A percentile compares a stretch with the other conserved stretches of the same genome.
Conservation (phyloP, 2,888 invertebrate genomes). For the Nephrocerus scutellatus region DNA sequence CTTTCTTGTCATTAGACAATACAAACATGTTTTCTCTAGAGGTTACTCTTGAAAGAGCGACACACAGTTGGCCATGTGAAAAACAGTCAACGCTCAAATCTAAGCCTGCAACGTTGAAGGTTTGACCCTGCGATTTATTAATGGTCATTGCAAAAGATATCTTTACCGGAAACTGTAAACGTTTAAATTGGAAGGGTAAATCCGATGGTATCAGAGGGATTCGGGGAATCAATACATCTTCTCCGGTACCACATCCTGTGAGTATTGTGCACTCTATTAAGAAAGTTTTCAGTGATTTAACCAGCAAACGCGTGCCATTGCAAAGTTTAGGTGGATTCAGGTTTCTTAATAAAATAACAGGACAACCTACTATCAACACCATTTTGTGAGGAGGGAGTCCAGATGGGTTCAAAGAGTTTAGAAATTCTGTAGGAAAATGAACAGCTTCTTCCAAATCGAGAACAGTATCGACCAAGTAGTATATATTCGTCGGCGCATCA, state of each 20-base stretch:
- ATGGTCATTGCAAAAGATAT: slow-evolving; percentile 33
- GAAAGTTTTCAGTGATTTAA: slow-evolving; percentile 8
- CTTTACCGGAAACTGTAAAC: slow-evolving; percentile 33
- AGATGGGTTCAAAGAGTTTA: slow-evolving; percentile 21
- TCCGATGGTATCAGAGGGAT: slow-evolving; percentile 35
- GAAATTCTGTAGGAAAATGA: slow-evolving; percentile 26
- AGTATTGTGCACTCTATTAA: slow-evolving; percentile 12
- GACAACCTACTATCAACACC: slow-evolving; percentile 11
- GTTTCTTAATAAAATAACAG: slow-evolving; percentile 10
- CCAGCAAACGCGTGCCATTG: slow-evolving; percentile 14
- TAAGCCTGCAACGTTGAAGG: slow-evolving; percentile 27
- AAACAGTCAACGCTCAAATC: slow-evolving; percentile 29
- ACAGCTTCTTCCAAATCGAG: slow-evolving; percentile 5
- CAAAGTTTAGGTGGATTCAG: slow-evolving; percentile 14
- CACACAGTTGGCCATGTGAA: slow-evolving; percentile 19
- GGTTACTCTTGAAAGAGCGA: slow-evolving; percentile 29
- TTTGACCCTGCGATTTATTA: slow-evolving; percentile 36
- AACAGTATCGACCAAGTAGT: slow-evolving; percentile 24
- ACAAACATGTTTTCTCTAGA: too few species aligned
- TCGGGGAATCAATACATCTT: slow-evolving; percentile 28
- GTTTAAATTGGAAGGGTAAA: slow-evolving; percentile 31
- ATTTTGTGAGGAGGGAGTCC: slow-evolving; percentile 7
- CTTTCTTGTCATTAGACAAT: too few species aligned
- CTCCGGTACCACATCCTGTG: slow-evolving; percentile 8
- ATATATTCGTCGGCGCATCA: slow-evolving; percentile 19